Evolutionary conservation across 2,113 vertebrate species (phyloP).

Genomic region (Rhynchomys soricoides): DNA sequence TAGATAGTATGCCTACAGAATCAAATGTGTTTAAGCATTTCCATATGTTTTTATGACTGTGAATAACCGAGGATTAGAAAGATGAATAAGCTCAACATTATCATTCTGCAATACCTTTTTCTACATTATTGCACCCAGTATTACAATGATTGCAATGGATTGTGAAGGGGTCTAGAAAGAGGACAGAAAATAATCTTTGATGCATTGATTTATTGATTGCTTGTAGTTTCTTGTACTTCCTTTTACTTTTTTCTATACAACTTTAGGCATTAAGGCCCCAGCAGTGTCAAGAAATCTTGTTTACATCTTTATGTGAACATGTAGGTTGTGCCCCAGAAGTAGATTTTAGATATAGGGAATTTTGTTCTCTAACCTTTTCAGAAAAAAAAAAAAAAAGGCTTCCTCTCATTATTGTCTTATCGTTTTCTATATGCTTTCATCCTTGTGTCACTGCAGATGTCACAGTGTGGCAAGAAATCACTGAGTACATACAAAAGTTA

Average conservation of each 20-base stretch:
- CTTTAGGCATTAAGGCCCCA: not conserved
- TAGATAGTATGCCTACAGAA: not conserved
- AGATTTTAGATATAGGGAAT: not conserved
- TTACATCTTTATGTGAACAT: not conserved
- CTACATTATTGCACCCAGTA: not conserved
- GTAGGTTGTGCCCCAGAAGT: not conserved
- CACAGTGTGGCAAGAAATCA: conserved; percentile 23
- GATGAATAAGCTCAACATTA: not conserved
- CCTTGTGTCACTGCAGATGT: conserved; percentile 7
- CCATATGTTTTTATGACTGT: not conserved
- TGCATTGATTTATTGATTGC: too few relatives aligned
- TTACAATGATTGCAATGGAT: not conserved
- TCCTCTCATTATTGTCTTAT: not conserved
- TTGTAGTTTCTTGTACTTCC: not conserved
- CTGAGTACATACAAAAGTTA: conserved; percentile 35
- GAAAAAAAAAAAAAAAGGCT: not conserved
- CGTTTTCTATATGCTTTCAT: not conserved
- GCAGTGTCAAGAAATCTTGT: not conserved
- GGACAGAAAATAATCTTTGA: not conserved
- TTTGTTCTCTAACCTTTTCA: not conserved
- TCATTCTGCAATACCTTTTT: not conserved
- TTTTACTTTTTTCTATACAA: not conserved
- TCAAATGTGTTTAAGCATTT: not conserved
- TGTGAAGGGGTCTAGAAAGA: not conserved
- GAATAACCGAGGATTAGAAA: not conserved